Conservation (phyloP, 2,888 invertebrate genomes). For the Deilephila elpenor region DNA sequence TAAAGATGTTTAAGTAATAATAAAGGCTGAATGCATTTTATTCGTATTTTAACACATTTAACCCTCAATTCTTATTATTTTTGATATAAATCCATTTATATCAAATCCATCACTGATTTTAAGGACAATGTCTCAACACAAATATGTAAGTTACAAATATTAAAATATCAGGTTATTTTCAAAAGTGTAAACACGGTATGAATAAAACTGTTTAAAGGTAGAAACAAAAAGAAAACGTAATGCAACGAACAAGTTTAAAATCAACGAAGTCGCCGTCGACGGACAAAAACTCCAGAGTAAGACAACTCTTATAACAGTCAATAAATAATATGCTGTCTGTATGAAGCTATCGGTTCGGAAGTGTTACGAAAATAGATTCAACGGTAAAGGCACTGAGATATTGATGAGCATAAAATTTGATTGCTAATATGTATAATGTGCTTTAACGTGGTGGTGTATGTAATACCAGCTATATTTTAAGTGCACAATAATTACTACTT, state of each 20-base stretch:
- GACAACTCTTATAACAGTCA: background rate
- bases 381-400: conserved; percentile 2
- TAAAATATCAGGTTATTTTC: background rate
- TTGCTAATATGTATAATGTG: background rate
- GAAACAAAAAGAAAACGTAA: background rate
- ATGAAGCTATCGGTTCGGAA: background rate
- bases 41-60: no score
- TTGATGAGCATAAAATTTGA: background rate
- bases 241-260: conserved; percentile 16
- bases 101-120: no score
- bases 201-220: background rate
- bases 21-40: no score
- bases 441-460: no score
- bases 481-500: no score
- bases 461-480: no score
- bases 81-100: no score
- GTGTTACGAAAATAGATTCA: background rate
- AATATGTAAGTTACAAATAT: no score
- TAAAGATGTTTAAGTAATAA: background rate
- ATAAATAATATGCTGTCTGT: conserved; percentile 5
- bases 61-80: no score
- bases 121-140: no score
- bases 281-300: background rate
- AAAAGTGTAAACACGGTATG: background rate
- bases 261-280: background rate